Evolutionary conservation across 2,113 vertebrate genomes (phyloP), one percentile per base, ranked within the genome.

Genomic region (Ploceus nigricollis): DNA sequence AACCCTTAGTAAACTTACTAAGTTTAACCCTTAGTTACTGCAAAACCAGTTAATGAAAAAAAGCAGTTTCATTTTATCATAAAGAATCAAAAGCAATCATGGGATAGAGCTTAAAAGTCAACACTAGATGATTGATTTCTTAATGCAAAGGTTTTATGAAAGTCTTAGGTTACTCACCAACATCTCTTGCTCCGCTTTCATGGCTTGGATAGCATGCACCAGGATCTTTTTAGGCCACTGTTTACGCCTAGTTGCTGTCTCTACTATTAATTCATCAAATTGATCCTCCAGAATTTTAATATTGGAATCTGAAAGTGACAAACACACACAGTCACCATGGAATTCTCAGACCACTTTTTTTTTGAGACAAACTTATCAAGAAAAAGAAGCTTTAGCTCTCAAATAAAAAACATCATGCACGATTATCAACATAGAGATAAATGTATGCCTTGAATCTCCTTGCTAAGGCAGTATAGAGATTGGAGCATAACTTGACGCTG

Each of bases 221-320:
- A 99, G 92, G 80, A 99, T 99, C 97, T 98, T 98, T 91, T 93
- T 98, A 18, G 99, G 99, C 96, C 98, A 98, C 9, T 96, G 91
- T 44, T 98, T 98, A 68, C 99, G 99, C 81, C 98, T 99, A 69
- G 93, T 94, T 85, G 98, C 80, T 23, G 98, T 96, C 91, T 99
- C 98, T 20, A 99, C 98, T 58, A 99, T 98, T 81, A 98, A 87
- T 82, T 99, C 98, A 93, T 99, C 99, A 97, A 99, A 97, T 4
- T 98, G 90, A 86, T 98, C 98, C 65, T 99, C 98, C 70, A 99
- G 96, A n/a, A 97, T 85, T 79, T 96, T 95, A 25, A 98, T 96
- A 89, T 93, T 97, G 37, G 97, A 97, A 92, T 90, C 98, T 98
- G 94, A 84, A 92, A 88, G 93, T 61, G 9, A 85, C 50, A 84